These are phyloP conservation scores for Dendrocincla tyrannina DNA, from an alignment of 2,797 vertebrate species.

Conservation along the genomic window DNA sequence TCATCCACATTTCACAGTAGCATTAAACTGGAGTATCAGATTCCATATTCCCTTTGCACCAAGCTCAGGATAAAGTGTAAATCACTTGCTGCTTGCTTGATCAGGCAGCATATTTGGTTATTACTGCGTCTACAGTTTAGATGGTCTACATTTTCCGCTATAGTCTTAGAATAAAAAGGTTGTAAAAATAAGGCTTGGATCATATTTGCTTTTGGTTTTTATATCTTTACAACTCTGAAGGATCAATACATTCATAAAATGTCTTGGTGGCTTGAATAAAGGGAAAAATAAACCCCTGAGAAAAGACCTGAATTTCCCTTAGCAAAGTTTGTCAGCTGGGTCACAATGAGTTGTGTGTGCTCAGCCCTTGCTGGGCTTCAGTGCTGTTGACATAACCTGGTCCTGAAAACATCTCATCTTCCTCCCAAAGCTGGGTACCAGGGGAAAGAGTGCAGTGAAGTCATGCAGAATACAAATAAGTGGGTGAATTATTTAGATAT, in stretches of 20 bases:
- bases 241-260: not conserved
- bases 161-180: not conserved
- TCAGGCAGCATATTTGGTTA: not conserved
- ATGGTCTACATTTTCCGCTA: not conserved
- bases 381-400: fast-evolving
- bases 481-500: not conserved
- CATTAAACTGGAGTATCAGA: not conserved
- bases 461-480: not conserved
- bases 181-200: not conserved
- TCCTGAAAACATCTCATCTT: not conserved
- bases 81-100: not conserved
- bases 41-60: not conserved
- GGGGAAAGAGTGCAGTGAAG: not conserved
- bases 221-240: not conserved
- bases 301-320: not conserved
- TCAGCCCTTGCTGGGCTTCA: not conserved
- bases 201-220: not conserved
- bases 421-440: not conserved
- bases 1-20: not conserved
- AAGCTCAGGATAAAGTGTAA: not conserved
- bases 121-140: fast-evolving
- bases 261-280: not conserved
- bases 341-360: fast-evolving
- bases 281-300: not conserved
- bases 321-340: not conserved